Conservation (phyloP, 2,888 invertebrate genomes). For the Buathra laborator region DNA sequence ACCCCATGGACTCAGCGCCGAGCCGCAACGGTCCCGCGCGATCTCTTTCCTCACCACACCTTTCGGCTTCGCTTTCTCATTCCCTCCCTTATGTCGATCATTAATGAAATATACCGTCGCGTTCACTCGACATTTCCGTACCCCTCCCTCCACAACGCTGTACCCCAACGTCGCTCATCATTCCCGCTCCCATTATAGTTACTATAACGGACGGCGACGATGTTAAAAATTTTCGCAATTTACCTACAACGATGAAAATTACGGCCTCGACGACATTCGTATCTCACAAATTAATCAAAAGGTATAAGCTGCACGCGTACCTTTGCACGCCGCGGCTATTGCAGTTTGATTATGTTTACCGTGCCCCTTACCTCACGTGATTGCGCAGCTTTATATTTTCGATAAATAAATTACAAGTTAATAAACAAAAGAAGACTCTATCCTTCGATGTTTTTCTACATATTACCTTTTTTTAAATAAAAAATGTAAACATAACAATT, state of each 20-base stretch:
- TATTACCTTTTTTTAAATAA: no score
- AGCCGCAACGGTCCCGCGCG: constrained; percentile 19
- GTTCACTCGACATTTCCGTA: constrained; percentile 60
- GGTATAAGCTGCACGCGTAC: constrained; percentile 29
- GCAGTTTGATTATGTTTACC: constrained; percentile 34
- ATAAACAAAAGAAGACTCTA: constrained; percentile 8
- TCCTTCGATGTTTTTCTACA: no score
- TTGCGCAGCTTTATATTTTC: neutral
- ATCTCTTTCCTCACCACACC: constrained; percentile 5
- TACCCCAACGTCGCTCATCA: constrained; percentile 32
- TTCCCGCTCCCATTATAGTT: constrained; percentile 20
- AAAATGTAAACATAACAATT: neutral
- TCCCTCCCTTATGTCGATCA: constrained; percentile 55
- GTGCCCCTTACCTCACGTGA: constrained; percentile 4
- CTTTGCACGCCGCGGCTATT: constrained; percentile 17
- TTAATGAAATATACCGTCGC: constrained; percentile 65
- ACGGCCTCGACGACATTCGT: constrained; percentile 50
- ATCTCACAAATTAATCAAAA: constrained; percentile 63
- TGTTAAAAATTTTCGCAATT: constrained; percentile 52
- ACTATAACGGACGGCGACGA: constrained; percentile 33
- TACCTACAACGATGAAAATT: constrained; percentile 57
- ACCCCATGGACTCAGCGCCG: constrained; percentile 44
- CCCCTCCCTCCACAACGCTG: neutral
- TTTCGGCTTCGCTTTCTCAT: neutral
- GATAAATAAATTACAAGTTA: neutral